Evolutionary conservation across 2,113 vertebrate species (phyloP), one percentile per base, ranked within the genome.

Genomic region (Etheostoma spectabile): DNA sequence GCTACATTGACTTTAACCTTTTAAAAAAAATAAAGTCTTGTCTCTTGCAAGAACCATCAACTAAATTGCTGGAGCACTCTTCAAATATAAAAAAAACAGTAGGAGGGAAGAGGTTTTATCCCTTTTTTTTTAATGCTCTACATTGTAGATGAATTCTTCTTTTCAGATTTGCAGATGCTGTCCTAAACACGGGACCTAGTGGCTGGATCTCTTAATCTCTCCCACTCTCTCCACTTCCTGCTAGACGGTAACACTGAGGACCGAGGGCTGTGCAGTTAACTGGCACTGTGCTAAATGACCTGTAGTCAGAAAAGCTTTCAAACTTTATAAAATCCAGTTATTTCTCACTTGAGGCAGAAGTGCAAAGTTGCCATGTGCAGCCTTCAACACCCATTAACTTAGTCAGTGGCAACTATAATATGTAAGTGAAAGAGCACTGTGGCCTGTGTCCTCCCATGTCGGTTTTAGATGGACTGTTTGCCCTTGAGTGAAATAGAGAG

Each of bases 401-500:
- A 67, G 67, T 82, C 62, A 70, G 21, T 63, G 35, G 14, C n/a
- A n/a, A 52, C 30, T 62, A 61, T 72, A 77, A 70, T 38, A 68
- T 82, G 75, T 46, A 51, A 59, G 68, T 6, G 48, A 75, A 75
- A 60, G 51, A 49, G 51, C 57, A 19, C 33, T 5, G 19, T 24
- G 13, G 33, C 49, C 51, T 5, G 8, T 7, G 61, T 82, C 24
- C 48, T 74, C 45, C 48, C 57, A 51, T 30, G 55, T 46, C 63
- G 49, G 77, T 66, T 77, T 84, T 81, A 56, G 48, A 83, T 46
- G 51, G 24, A 42, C 63, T n/a, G 33, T 74, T 82, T 78, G 70
- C 81, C 85, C 72, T 86, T 62, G 83, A 88, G 79, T 88, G 49
- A 73, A 48, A 67, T 42, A 62, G 67, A 79, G 66, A 57, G 57